Conservation (phyloP, 2,888 invertebrate species). For the Gastrophysa polygoni region DNA sequence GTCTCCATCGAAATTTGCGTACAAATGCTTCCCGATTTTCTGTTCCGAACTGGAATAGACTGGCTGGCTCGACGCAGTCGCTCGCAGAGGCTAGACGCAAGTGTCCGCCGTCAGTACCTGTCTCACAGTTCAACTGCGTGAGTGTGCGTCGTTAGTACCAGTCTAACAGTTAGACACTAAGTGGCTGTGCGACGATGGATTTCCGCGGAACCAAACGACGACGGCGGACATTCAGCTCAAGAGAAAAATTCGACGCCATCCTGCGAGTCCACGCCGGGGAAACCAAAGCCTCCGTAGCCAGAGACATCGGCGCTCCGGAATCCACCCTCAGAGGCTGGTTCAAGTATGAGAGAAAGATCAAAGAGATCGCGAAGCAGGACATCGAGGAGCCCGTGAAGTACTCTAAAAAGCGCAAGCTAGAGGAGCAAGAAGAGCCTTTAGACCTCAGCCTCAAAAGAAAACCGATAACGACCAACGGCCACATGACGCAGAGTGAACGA, state of each 20-base stretch:
- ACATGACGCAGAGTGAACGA: slow-evolving; percentile 48
- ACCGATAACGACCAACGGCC: no score
- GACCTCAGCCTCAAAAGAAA: slow-evolving; percentile 48
- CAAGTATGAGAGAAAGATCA: slow-evolving; percentile 80
- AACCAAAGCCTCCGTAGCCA: slow-evolving; percentile 83
- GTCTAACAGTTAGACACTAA: no score
- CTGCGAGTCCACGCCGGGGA: slow-evolving; percentile 83
- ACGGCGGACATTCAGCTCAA: slow-evolving; percentile 75
- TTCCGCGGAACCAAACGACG: no score
- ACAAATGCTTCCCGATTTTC: no score
- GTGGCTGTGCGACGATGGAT: no score
- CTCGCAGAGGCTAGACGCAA: no score
- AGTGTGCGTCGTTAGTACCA: no score
- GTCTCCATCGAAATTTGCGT: no score
- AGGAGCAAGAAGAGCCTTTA: slow-evolving; percentile 48
- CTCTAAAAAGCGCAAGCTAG: slow-evolving; percentile 43
- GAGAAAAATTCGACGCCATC: slow-evolving; percentile 82
- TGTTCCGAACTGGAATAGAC: no score
- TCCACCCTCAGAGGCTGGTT: slow-evolving; percentile 88
- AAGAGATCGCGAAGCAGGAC: slow-evolving; percentile 73
- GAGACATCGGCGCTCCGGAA: slow-evolving; percentile 85
- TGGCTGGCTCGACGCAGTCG: no score
- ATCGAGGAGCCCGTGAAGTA: slow-evolving; percentile 65
- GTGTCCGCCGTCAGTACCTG: no score
- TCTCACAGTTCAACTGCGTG: no score